Evolutionary conservation across 2,113 vertebrate species (phyloP).

Genomic region (Tonatia bakeri): DNA sequence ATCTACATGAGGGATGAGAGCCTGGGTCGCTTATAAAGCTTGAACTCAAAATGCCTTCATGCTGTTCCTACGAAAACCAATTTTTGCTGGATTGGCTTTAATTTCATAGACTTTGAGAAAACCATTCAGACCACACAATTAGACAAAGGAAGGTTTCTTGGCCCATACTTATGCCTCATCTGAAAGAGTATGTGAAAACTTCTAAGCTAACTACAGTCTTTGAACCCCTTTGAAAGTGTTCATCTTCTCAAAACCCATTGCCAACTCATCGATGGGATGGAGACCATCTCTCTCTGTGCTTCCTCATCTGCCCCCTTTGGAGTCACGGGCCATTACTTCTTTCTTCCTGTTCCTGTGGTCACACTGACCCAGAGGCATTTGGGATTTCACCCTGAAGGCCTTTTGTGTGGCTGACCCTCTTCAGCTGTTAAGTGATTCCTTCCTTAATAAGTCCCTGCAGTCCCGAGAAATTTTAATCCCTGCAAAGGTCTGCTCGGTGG

Average conservation of each 20-base stretch:
- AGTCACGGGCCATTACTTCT: neutral
- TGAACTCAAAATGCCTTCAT: neutral
- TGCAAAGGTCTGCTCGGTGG: slow-evolving; percentile 2
- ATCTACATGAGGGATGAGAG: neutral
- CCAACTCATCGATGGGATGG: neutral
- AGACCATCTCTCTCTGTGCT: neutral
- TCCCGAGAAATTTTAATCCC: neutral
- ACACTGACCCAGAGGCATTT: neutral
- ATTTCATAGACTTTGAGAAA: neutral
- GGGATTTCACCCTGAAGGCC: neutral
- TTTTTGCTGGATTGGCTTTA: neutral
- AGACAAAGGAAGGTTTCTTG: neutral
- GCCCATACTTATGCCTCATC: neutral
- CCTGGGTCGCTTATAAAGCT: neutral
- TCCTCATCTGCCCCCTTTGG: neutral
- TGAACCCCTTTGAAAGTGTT: neutral
- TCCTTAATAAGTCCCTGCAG: neutral
- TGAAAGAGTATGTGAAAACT: neutral
- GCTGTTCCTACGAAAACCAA: neutral
- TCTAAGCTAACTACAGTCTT: neutral
- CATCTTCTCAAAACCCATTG: neutral
- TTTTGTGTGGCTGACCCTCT: neutral
- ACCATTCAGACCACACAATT: neutral
- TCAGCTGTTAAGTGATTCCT: neutral
- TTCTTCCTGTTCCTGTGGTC: neutral